These are phyloP conservation scores for Dryas iulia DNA, from an alignment of 1,140 invertebrate genomes.

Conservation along the genomic window DNA sequence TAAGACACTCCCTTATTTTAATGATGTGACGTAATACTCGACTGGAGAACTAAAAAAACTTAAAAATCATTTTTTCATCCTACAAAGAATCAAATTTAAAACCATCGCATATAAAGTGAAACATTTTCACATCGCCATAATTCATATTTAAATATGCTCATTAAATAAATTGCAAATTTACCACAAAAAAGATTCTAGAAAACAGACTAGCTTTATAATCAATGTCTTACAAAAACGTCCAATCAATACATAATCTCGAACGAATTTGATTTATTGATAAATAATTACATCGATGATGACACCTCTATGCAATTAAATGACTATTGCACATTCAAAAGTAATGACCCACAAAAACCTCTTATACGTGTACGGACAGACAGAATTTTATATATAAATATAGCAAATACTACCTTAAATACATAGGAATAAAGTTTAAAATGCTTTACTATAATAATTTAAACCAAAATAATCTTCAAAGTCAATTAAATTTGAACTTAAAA, in stretches of 20 bases:
- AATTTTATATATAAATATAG: background rate
- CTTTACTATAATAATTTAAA: background rate
- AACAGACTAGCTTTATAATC: background rate
- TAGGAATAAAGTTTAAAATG: background rate
- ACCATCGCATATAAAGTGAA: no score
- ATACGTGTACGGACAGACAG: background rate
- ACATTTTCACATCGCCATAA: no score
- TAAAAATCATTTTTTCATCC: no score
- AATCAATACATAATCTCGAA: conserved; percentile 8
- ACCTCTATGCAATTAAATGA: conserved; percentile 38
- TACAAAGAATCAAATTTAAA: no score
- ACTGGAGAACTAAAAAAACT: no score
- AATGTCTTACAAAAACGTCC: background rate
- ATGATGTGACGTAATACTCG: no score
- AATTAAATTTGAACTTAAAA: background rate
- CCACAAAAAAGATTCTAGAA: background rate
- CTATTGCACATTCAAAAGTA: conserved; percentile 1
- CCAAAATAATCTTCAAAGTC: background rate
- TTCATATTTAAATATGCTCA: no score
- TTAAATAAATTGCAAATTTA: background rate
- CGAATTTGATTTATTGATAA: conserved; percentile 38
- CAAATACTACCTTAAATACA: background rate
- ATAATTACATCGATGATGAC: conserved; percentile 35
- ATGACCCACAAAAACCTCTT: background rate
- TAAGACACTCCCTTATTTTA: no score